Evolutionary conservation across 2,113 vertebrate genomes (phyloP), one percentile per base, ranked within the genome.

Genomic region (Saimiri boliviensis): DNA sequence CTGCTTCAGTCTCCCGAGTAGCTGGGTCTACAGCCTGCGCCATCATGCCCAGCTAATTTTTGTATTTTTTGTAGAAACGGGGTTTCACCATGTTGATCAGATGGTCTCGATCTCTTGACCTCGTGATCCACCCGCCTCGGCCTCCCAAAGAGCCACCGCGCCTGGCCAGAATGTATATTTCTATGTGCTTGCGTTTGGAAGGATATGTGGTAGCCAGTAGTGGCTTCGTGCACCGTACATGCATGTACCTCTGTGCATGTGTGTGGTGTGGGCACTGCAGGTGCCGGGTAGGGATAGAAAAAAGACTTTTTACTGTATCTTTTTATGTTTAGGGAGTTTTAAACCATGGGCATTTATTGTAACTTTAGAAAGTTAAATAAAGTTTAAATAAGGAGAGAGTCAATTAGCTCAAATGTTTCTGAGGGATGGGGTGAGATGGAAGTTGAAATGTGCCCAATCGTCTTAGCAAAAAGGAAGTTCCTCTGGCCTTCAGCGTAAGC

Each of bases 291-390:
- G 45, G 54, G 1, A 1, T 49, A 84, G 27, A 32, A 85, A 85
- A 89, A 56, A 86, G 83, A 96, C 35, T 85, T 94, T 94, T 58
- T 60, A n/a, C 37, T 79, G 49, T 89, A 76, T 66, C 52, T 79
- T 91, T 91, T 66, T 40, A 25, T 20, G 14, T 47, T 47, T 54
- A 1, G 19, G 27, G 71, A 13, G 10, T 52, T 93, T 95, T 87
- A 83, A 83, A 40, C n/a, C 17, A 25, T 68, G 60, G 42, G 27
- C 32, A 76, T 86, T 89, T 91, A 25, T 40, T 82, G 45, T 54
- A 45, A 82, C 35, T 83, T 97, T 45, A 66, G 45, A 74, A 93
- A 73, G 23, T 40, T 87, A 49, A 63, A 30, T 45, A 52, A 47
- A 66, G 47, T 58, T 14, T 84, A 83, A 71, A 87, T 27, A 27